Evolutionary conservation across 2,888 invertebrate genomes (phyloP).

Genomic region (Pyrgus malvae): DNA sequence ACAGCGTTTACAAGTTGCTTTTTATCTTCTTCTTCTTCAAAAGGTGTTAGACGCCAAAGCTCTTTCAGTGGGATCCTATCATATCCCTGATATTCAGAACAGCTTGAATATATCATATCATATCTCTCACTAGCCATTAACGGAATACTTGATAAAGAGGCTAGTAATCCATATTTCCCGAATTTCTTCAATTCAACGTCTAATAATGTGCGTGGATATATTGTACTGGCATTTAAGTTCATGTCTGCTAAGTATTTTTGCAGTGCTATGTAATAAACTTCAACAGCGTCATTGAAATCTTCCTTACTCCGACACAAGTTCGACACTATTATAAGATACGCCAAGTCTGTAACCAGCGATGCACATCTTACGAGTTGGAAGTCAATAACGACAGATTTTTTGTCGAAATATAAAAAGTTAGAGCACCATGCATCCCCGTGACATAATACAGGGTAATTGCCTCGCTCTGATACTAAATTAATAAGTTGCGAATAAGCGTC

Average conservation of each 20-base stretch:
- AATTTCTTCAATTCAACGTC: conserved; percentile 48
- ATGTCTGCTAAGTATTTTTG: conserved; percentile 51
- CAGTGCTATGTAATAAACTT: conserved; percentile 45
- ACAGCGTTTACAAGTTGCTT: conserved; percentile 47
- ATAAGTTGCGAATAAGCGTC: conserved; percentile 49
- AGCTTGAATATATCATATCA: conserved; percentile 42
- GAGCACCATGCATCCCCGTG: conserved; percentile 59
- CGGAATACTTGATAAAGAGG: conserved; percentile 47
- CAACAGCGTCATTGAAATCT: conserved; percentile 46
- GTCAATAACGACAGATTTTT: conserved; percentile 49
- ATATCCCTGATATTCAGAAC: conserved; percentile 35
- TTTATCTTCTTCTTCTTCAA: conserved; percentile 45
- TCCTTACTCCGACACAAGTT: conserved; percentile 44
- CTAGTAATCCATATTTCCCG: conserved; percentile 50
- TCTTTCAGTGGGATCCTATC: conserved; percentile 50
- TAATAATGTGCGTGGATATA: conserved; percentile 44
- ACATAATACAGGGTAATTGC: conserved; percentile 45
- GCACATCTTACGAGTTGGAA: conserved; percentile 53
- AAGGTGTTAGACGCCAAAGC: conserved; percentile 50
- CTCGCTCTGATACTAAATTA: conserved; percentile 35
- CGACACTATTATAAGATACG: conserved; percentile 40
- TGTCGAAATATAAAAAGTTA: conserved; percentile 49
- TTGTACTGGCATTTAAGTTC: conserved; percentile 42
- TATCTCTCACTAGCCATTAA: conserved; percentile 46
- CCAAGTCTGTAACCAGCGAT: conserved; percentile 50